A percentile compares a stretch with the other conserved stretches of the same genome.
Conservation (phyloP, 1,140 invertebrate genomes). For the Batillaria attramentaria region DNA sequence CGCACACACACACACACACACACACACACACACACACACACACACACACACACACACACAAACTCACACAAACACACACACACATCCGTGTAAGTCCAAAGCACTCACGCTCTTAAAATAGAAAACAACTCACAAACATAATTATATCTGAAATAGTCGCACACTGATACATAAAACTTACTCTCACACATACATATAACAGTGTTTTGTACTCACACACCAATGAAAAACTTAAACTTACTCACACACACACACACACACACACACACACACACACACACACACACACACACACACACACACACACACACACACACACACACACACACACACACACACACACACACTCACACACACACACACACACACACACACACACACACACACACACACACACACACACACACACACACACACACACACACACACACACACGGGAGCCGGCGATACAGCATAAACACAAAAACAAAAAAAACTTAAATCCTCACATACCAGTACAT, state of each 20-base stretch:
- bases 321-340: slow-evolving; percentile 16
- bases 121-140: too few relatives aligned
- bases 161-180: not conserved
- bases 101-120: too few relatives aligned
- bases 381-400: not conserved
- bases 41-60: not conserved
- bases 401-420: slow-evolving; percentile 14
- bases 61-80: not conserved
- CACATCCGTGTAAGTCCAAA: not conserved
- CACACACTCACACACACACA: not conserved
- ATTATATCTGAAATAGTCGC: too few relatives aligned
- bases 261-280: not conserved
- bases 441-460: not conserved
- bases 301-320: slow-evolving; percentile 2
- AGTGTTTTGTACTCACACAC: not conserved
- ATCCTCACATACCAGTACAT: not conserved
- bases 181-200: not conserved
- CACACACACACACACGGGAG: slow-evolving; percentile 4
- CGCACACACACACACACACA: slow-evolving; percentile 15
- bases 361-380: not conserved
- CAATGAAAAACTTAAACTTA: not conserved
- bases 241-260: slow-evolving; percentile 14
- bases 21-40: slow-evolving; percentile 18
- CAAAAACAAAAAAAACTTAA: not conserved
- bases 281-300: not conserved